A percentile compares a stretch with the other conserved stretches of the same genome.
Conservation (phyloP, 2,797 vertebrate species). For the Sardinella longiceps region DNA sequence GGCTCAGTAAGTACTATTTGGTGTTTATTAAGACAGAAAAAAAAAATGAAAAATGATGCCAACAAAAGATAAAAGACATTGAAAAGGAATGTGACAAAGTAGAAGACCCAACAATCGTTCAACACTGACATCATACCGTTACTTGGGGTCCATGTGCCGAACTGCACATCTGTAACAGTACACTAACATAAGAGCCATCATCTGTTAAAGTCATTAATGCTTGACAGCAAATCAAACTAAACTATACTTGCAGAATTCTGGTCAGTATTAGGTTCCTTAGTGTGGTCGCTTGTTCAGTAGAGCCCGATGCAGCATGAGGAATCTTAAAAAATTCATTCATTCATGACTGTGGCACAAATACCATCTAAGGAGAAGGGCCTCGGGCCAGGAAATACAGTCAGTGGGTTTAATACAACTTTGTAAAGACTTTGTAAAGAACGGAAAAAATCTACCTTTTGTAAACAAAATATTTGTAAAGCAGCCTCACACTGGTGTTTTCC, state of each 20-base stretch:
- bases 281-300: neutral
- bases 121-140: neutral
- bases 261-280: neutral
- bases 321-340: neutral
- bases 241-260: neutral
- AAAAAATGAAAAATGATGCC: neutral
- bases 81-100: conserved; percentile 20
- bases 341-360: neutral
- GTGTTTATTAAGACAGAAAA: neutral
- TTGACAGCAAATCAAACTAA: neutral
- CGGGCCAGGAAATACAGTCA: neutral
- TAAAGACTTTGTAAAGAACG: too few species aligned
- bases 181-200: neutral
- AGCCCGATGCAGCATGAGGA: neutral
- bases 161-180: neutral
- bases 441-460: neutral
- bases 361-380: too few species aligned
- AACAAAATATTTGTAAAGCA: neutral
- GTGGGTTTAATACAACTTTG: neutral
- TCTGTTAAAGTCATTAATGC: neutral
- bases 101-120: neutral
- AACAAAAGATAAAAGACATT: neutral
- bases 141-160: neutral
- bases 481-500: neutral
- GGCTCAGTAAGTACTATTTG: neutral